Conservation (phyloP, 2,113 vertebrate genomes). For the Lycaon pictus region DNA sequence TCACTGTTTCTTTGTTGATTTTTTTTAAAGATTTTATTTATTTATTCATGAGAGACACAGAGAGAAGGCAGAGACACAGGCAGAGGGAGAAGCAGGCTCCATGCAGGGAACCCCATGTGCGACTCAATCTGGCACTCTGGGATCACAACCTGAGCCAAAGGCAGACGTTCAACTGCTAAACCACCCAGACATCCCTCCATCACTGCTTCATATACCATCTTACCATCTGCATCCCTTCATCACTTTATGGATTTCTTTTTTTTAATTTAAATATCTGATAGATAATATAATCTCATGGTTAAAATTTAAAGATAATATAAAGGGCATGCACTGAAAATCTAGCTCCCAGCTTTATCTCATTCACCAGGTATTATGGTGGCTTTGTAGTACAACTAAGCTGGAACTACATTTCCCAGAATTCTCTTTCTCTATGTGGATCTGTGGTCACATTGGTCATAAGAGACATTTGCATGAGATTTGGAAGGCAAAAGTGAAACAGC, state of each 20-base stretch:
- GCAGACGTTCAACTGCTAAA: no score
- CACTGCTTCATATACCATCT: background rate
- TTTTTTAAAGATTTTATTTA: no score
- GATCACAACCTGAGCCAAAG: no score
- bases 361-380: background rate
- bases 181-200: no score
- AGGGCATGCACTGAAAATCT: background rate
- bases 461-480: background rate
- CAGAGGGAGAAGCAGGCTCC: no score
- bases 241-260: background rate
- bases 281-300: background rate
- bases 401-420: background rate
- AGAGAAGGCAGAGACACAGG: no score
- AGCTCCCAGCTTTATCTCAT: background rate
- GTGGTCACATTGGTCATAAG: background rate
- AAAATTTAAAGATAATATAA: background rate
- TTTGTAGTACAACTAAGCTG: background rate
- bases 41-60: no score
- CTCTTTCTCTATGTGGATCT: background rate
- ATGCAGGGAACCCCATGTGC: no score
- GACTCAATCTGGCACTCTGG: no score
- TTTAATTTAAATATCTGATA: background rate
- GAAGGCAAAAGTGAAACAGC: background rate
- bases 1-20: background rate
- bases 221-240: background rate